phyloP scores from a whole-genome alignment of 1,140 invertebrate genomes.

The Hirudo medicinalis region DNA sequence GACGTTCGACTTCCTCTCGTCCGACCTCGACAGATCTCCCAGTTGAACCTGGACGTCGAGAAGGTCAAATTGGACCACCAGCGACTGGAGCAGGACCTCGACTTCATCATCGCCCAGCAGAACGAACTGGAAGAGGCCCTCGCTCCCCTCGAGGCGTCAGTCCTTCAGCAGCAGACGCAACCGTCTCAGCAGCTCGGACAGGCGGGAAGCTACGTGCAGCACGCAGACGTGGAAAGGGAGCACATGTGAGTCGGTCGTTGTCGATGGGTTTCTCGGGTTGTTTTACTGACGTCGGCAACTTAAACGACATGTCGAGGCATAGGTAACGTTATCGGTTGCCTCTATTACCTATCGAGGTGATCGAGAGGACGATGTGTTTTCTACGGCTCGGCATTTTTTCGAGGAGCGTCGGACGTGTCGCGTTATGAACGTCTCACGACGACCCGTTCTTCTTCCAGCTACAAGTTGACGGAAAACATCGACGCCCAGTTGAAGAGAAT shows the following conservation, averaged over 20 bases:
- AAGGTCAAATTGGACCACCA: constrained; percentile 75
- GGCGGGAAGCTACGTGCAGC: constrained; percentile 47
- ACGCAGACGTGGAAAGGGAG: constrained; percentile 67
- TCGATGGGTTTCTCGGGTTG: no score
- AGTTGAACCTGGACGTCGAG: constrained; percentile 68
- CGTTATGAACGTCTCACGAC: no score
- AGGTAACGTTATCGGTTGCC: no score
- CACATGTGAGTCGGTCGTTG: constrained; percentile 32
- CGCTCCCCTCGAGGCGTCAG: constrained; percentile 59
- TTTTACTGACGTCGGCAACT: no score
- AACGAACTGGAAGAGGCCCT: constrained; percentile 77
- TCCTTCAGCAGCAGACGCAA: not conserved
- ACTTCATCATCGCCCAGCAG: constrained; percentile 82
- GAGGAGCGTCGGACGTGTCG: no score
- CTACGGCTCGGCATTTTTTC: no score
- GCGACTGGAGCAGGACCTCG: constrained; percentile 77
- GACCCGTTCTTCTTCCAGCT: constrained; percentile 43
- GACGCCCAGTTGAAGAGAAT: constrained; percentile 84
- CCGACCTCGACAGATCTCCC: constrained; percentile 52
- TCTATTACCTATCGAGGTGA: no score
- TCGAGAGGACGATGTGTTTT: no score
- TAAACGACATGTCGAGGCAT: no score
- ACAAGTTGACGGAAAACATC: constrained; percentile 71
- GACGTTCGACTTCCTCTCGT: not conserved
- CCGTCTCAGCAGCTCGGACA: constrained; percentile 44